Base-by-base conservation (phyloP, 2,113 vertebrate genomes). In the Cromileptes altivelis region DNA sequence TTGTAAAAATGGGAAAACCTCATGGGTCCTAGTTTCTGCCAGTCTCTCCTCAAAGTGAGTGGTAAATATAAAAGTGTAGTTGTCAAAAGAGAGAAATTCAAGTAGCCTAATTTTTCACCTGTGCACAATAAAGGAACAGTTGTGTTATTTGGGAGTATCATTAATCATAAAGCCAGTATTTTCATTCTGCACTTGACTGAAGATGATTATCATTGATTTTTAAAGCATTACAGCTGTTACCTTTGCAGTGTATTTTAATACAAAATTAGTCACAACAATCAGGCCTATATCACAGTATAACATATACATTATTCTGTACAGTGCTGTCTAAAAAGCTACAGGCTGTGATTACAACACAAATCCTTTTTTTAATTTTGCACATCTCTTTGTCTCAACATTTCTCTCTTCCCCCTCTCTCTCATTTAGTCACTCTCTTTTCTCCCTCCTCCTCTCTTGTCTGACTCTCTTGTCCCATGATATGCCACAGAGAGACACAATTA, bases 401-500 rank as follows among this genome's bases (percentile, higher is more conserved):
- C 56, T 78, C 78, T 68, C 82, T 62, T 7, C 61, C 27, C 50
- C 60, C n/a, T 25, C 25, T 55, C 37, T 81, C 74, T 88, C 40
- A 71, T 80, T 58, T 72, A 17, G 78, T 79, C 75, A 75, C 58
- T 71, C 75, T 86, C 81, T 87, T 61, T 55, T 74, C 78, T 80
- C 67, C 82, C 71, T 78, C 85, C 79, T 80, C 81, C 80, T 81
- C 80, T 84, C 89, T 89, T 72, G 81, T 84, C 82, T 81, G 85
- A 89, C 85, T 92, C 88, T 90, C 90, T 89, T 86, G 91, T 92
- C 93, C 94, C 93, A 92, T 92, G 91, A 93, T 95, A 93, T 90
- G 90, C 92, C 92, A 91, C 91, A 93, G 89, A 93, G 93, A 95
- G 94, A 95, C 93, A 93, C 95, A 95, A 95, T 96, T 95, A 96